A percentile compares a stretch with the other conserved stretches of the same genome.
Conservation (phyloP, 2,113 vertebrate species). For the Rissa tridactyla region DNA sequence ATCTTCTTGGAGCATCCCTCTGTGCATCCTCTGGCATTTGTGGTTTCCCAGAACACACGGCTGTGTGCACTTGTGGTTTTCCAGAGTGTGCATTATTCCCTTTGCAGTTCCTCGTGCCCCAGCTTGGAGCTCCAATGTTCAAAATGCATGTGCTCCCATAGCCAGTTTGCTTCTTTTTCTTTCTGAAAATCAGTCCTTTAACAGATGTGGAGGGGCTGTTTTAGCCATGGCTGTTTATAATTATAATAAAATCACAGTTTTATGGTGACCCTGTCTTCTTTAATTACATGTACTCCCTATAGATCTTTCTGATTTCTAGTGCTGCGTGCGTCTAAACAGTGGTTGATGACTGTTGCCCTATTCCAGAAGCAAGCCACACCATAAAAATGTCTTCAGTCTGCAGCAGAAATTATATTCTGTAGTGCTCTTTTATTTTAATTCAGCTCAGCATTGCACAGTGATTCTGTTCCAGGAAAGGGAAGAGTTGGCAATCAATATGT, state of each 20-base stretch:
- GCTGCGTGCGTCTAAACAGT: background rate
- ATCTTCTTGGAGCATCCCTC: background rate
- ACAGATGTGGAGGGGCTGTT: background rate
- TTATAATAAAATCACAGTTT: background rate
- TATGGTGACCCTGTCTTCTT: background rate
- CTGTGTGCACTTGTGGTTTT: background rate
- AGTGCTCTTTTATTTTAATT: conserved; percentile 17
- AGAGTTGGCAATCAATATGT: conserved; percentile 43
- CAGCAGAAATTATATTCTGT: background rate
- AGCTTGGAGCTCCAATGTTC: background rate
- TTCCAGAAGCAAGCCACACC: background rate
- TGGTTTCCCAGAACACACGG: background rate
- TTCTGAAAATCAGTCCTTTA: background rate
- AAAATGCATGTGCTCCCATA: background rate
- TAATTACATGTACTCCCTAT: background rate
- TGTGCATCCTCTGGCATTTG: background rate
- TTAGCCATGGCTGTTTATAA: background rate
- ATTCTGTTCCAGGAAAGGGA: conserved; percentile 24
- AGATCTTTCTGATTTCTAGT: background rate
- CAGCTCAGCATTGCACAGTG: background rate
- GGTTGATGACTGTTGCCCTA: background rate
- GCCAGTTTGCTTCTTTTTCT: background rate
- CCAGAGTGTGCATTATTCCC: background rate
- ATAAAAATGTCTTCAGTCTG: conserved; percentile 6
- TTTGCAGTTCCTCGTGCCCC: background rate